Conservation (phyloP, 1,140 invertebrate genomes). For the Drosophila fuyamai region DNA sequence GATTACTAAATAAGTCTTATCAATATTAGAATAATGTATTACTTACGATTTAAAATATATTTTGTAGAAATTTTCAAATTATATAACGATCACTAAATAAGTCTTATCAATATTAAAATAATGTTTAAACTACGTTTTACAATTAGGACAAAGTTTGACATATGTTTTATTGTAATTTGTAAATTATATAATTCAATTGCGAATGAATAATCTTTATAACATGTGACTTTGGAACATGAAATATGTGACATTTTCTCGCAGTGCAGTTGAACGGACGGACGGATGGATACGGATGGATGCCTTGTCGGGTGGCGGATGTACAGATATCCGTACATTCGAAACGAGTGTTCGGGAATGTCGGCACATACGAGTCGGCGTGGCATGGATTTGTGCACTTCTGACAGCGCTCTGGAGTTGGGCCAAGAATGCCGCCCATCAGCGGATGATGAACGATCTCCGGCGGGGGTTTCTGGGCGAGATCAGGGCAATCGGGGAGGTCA, state of each 20-base stretch:
- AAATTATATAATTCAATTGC: no score
- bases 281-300: slow-evolving; percentile 22
- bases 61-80: no score
- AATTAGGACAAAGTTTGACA: no score
- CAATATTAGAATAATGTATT: neutral
- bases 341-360: slow-evolving; percentile 16
- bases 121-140: no score
- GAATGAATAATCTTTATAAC: no score
- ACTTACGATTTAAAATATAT: neutral
- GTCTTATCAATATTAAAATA: no score
- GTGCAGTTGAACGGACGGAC: slow-evolving; percentile 55
- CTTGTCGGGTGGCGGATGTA: slow-evolving; percentile 48
- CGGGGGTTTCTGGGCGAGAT: neutral
- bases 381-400: slow-evolving; percentile 71
- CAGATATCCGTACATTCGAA: slow-evolving; percentile 35
- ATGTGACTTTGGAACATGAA: no score
- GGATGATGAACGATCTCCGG: slow-evolving; percentile 48
- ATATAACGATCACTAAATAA: no score
- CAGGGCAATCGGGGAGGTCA: neutral
- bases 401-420: slow-evolving; percentile 74
- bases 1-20: neutral
- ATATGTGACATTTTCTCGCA: no score
- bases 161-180: neutral
- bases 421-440: slow-evolving; percentile 60
- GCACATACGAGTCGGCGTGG: slow-evolving; percentile 20